phyloP scores from a whole-genome alignment of 2,797 vertebrate species.

The Arremon aurantiirostris region DNA sequence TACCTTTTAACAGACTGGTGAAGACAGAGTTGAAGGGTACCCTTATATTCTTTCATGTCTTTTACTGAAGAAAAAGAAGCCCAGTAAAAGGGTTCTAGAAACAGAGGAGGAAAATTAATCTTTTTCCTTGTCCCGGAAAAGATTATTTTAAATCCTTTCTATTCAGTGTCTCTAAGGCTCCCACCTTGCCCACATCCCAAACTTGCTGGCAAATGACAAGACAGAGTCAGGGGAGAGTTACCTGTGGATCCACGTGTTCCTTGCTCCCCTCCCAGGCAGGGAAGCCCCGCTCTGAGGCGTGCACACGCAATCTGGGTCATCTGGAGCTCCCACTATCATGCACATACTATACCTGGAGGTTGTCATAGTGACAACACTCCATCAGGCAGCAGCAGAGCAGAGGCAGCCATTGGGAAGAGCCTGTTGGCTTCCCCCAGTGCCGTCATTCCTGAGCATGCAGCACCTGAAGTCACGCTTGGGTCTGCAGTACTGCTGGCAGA shows the following conservation, averaged over 20 bases:
- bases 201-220: background rate
- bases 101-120: background rate
- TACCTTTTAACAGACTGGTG: background rate
- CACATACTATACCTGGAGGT: slow-evolving; percentile 11
- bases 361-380: slow-evolving; percentile 47
- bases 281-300: background rate
- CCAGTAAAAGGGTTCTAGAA: background rate
- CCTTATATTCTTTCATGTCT: background rate
- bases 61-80: background rate
- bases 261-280: background rate
- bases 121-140: background rate
- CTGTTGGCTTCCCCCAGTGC: background rate
- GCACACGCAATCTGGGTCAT: background rate
- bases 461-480: fast-evolving
- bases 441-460: background rate
- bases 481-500: background rate
- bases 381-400: background rate
- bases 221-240: background rate
- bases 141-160: background rate
- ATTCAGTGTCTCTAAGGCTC: background rate
- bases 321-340: background rate
- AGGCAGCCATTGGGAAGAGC: background rate
- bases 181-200: background rate
- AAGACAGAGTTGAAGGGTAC: background rate
- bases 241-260: background rate